A percentile compares a stretch with the other conserved stretches of the same genome.
Conservation (phyloP, 2,888 invertebrate species). For the Apantesis nais region DNA sequence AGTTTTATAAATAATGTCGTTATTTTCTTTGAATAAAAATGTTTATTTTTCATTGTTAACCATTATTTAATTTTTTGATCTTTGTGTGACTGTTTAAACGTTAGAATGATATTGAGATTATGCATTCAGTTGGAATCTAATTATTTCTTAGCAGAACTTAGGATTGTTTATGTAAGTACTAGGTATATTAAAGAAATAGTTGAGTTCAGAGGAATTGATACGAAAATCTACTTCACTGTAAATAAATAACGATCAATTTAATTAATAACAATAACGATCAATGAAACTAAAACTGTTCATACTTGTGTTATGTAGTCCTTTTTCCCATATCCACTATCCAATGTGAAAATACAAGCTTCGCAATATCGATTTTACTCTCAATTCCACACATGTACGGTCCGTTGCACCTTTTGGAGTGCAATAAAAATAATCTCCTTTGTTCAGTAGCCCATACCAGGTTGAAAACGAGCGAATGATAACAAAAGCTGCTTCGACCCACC, state of each 20-base stretch:
- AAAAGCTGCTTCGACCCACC: slow-evolving; percentile 59
- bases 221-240: neutral
- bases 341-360: slow-evolving; percentile 45
- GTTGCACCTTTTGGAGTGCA: slow-evolving; percentile 78
- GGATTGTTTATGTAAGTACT: too few species aligned
- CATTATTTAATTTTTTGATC: too few species aligned
- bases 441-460: slow-evolving; percentile 64
- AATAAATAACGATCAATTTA: neutral
- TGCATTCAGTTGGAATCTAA: neutral
- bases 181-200: too few species aligned
- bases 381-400: slow-evolving; percentile 75
- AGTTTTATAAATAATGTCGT: neutral
- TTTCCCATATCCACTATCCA: slow-evolving; percentile 44
- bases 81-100: too few species aligned
- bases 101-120: neutral
- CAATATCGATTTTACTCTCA: slow-evolving; percentile 71
- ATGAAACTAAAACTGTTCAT: slow-evolving; percentile 11
- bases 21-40: neutral
- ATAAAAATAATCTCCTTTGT: slow-evolving; percentile 84
- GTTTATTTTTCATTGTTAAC: neutral
- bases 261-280: neutral
- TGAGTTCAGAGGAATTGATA: too few species aligned
- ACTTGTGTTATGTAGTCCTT: slow-evolving; percentile 37
- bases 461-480: slow-evolving; percentile 67
- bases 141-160: neutral